Percentiles rank a stretch among this genome's conserved stretches.
These are phyloP conservation scores for Pygoscelis adeliae DNA, from an alignment of 2,113 vertebrate genomes.

Conservation along the genomic window DNA sequence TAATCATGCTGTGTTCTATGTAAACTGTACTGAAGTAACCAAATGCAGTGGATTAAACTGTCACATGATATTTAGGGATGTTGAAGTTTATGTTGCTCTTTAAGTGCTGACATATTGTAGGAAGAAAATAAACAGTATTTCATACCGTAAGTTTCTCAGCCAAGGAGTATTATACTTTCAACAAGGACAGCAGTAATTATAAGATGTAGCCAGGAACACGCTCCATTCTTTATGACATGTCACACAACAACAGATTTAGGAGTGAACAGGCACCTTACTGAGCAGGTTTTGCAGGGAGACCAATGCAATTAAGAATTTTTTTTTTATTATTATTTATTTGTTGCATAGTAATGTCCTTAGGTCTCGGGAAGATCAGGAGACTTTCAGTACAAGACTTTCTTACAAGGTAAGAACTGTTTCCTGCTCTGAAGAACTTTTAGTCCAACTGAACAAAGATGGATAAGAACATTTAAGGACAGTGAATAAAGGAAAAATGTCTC, in stretches of 20 bases:
- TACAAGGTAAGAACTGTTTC: background rate
- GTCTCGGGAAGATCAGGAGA: background rate
- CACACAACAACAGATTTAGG: conserved; percentile 15
- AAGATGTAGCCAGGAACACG: background rate
- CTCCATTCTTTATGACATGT: background rate
- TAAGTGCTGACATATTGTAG: background rate
- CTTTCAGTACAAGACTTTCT: background rate
- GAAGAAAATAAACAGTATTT: background rate
- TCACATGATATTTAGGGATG: background rate
- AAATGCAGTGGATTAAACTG: background rate
- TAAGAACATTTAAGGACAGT: background rate
- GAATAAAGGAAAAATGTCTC: background rate
- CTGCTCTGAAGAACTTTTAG: background rate
- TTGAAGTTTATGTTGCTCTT: background rate
- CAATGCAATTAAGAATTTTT: background rate
- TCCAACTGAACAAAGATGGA: background rate
- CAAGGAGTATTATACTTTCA: background rate
- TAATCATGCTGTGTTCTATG: background rate
- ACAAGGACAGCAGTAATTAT: background rate
- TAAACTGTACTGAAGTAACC: background rate
- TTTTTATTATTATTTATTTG: background rate
- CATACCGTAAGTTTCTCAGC: background rate
- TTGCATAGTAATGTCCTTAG: background rate
- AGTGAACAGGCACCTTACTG: background rate
- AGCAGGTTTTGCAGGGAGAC: background rate